These are phyloP conservation scores for Mergus octosetaceus DNA, from an alignment of 2,797 vertebrate genomes.

Conservation along the genomic window DNA sequence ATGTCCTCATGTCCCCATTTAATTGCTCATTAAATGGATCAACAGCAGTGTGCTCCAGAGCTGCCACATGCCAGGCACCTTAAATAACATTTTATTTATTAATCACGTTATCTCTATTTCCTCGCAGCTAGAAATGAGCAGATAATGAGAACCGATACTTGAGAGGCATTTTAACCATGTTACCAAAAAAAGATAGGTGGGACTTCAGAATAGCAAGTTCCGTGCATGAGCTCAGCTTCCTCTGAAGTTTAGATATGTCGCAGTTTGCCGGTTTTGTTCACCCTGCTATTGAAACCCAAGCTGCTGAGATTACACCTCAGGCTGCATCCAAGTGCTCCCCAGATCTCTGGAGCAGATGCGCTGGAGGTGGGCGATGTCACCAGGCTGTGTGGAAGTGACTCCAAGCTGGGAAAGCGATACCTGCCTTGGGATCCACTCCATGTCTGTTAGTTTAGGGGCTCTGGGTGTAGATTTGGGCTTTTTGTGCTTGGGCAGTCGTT, in stretches of 20 bases:
- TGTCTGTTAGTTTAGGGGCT: not conserved
- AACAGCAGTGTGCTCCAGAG: not conserved
- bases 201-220: not conserved
- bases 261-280: not conserved
- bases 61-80: not conserved
- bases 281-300: not conserved
- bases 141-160: not conserved
- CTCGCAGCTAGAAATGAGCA: not conserved
- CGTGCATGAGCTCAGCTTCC: not conserved
- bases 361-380: not conserved
- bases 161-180: not conserved
- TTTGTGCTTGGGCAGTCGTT: not conserved
- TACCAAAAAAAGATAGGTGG: not conserved
- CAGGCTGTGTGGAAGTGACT: not conserved
- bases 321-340: not conserved
- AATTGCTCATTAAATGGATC: not conserved
- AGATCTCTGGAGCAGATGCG: not conserved
- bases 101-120: not conserved
- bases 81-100: slow-evolving; percentile 9
- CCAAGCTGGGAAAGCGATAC: not conserved
- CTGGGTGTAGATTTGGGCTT: not conserved
- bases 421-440: not conserved
- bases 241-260: not conserved
- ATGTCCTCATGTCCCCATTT: not conserved
- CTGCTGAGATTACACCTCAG: not conserved